phyloP scores from a whole-genome alignment of 2,113 vertebrate species.

The Vulpes vulpes region DNA sequence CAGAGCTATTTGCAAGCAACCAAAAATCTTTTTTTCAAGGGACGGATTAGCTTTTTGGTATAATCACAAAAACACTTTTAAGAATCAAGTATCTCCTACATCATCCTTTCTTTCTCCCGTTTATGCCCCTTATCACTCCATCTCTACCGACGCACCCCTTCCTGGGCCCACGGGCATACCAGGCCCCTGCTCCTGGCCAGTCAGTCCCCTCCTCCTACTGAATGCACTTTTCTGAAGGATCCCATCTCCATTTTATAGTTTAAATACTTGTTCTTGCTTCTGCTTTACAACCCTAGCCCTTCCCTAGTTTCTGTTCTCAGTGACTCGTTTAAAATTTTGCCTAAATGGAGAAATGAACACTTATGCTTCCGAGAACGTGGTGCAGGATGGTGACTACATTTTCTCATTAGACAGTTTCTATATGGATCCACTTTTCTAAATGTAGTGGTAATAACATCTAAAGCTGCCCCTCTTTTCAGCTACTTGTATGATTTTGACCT shows the following conservation, averaged over 20 bases:
- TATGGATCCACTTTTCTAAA: slow-evolving; percentile 62
- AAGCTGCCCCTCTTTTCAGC: background rate
- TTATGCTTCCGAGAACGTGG: slow-evolving; percentile 64
- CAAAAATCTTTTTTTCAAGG: background rate
- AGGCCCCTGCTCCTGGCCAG: background rate
- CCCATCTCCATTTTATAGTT: slow-evolving; percentile 72
- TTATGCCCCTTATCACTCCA: background rate
- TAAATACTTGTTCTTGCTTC: slow-evolving; percentile 81
- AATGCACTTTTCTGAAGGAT: slow-evolving; percentile 66
- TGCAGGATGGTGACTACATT: background rate
- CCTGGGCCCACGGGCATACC: background rate
- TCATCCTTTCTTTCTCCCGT: background rate
- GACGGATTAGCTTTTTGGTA: background rate
- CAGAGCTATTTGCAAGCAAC: slow-evolving; percentile 35
- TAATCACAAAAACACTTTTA: slow-evolving; percentile 46
- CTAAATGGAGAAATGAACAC: slow-evolving; percentile 65
- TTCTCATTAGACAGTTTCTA: background rate
- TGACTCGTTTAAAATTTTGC: slow-evolving; percentile 65
- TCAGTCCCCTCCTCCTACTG: slow-evolving; percentile 50
- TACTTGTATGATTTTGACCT: slow-evolving; percentile 19
- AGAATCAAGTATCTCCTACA: slow-evolving; percentile 32
- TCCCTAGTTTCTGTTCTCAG: slow-evolving; percentile 54
- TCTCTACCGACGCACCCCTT: background rate
- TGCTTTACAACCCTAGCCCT: slow-evolving; percentile 55
- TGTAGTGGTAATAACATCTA: slow-evolving; percentile 42